These are phyloP conservation scores for Sinocyclocheilus anophthalmus DNA, from an alignment of 2,113 vertebrate species.

Conservation along the genomic window DNA sequence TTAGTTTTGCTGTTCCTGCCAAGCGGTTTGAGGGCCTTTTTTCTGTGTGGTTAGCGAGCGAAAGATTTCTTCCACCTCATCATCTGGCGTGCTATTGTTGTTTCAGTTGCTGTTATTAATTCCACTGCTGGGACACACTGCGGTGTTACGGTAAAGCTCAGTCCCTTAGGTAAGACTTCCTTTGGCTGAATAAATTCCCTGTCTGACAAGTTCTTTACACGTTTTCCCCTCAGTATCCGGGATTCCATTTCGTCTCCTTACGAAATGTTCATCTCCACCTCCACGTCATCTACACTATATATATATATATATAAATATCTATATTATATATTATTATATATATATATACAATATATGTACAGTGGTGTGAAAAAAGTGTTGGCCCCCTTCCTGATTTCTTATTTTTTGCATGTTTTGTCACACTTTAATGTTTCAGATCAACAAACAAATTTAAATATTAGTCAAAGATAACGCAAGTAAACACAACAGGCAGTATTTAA, in stretches of 20 bases:
- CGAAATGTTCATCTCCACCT: background rate
- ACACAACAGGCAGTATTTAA: too few relatives aligned
- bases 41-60: background rate
- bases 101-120: constrained; percentile 15
- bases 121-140: background rate
- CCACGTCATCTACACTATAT: too few relatives aligned
- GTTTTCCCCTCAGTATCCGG: background rate
- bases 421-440: too few relatives aligned
- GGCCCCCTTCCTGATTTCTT: too few relatives aligned
- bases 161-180: background rate
- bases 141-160: background rate
- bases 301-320: too few relatives aligned
- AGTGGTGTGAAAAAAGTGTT: too few relatives aligned
- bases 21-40: background rate
- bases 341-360: too few relatives aligned
- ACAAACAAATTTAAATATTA: too few relatives aligned
- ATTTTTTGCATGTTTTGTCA: too few relatives aligned
- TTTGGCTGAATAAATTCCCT: background rate
- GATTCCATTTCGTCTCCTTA: background rate
- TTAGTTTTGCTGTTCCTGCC: background rate
- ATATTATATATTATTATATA: too few relatives aligned
- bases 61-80: background rate
- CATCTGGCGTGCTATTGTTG: background rate
- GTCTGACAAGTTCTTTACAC: background rate
- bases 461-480: too few relatives aligned